phyloP scores from a whole-genome alignment of 2,113 vertebrate species.

The Gavia stellata region DNA sequence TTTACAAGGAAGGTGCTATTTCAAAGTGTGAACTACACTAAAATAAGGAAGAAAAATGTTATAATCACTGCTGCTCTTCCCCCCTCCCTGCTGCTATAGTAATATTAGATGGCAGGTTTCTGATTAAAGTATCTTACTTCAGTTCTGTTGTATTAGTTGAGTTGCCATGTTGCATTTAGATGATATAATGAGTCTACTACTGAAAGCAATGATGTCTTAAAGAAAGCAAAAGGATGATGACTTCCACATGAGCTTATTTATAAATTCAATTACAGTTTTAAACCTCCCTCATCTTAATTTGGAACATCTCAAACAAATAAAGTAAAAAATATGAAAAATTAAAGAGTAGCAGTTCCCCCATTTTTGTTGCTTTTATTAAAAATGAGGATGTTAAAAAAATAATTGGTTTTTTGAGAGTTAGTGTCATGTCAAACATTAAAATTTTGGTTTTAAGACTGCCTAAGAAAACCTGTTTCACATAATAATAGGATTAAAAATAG shows the following conservation, averaged over 20 bases:
- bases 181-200: not conserved
- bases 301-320: not conserved
- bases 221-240: not conserved
- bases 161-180: not conserved
- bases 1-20: not conserved
- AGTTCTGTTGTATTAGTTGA: not conserved
- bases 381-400: not conserved
- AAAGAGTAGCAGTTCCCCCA: fast-evolving
- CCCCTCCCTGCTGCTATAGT: fast-evolving
- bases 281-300: not conserved
- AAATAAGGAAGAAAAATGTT: not conserved
- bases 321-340: not conserved
- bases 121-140: not conserved
- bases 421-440: not conserved
- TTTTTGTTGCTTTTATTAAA: not conserved
- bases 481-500: not conserved
- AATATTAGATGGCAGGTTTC: not conserved
- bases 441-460: not conserved
- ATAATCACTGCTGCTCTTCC: not conserved
- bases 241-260: not conserved
- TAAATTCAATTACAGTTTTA: not conserved
- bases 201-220: not conserved
- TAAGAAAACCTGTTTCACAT: not conserved
- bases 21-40: not conserved
- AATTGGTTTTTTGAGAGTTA: not conserved